Conservation (phyloP, 2,113 vertebrate genomes). For the Oncorhynchus nerka region DNA sequence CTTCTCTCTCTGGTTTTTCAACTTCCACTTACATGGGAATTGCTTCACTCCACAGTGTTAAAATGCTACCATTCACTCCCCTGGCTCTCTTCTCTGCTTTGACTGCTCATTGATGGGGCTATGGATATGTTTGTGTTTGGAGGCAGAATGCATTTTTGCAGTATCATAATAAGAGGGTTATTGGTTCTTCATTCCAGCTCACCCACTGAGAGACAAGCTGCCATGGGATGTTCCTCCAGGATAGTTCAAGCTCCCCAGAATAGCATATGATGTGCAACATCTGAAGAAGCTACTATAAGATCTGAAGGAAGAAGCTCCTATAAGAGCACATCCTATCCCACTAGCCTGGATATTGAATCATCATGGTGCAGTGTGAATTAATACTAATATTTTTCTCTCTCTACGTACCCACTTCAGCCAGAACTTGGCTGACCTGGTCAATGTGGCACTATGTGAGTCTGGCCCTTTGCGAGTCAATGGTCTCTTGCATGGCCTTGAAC, state of each 20-base stretch:
- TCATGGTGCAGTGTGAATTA: not conserved
- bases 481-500: constrained; percentile 99
- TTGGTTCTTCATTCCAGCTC: not conserved
- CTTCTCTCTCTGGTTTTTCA: not conserved
- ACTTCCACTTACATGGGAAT: not conserved
- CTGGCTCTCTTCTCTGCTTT: not conserved
- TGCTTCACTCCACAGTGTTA: not conserved
- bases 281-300: not conserved
- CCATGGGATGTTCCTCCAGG: not conserved
- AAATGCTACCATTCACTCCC: not conserved
- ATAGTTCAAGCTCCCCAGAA: not conserved
- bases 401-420: constrained; percentile 83
- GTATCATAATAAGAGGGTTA: not conserved
- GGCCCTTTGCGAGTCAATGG: constrained; percentile 83
- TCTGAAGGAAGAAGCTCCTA: no score
- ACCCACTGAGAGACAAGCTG: not conserved
- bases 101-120: not conserved
- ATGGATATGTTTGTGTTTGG: not conserved
- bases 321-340: no score
- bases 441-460: constrained; percentile 88
- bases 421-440: constrained; percentile 87
- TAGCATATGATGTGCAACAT: not conserved
- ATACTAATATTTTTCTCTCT: not conserved
- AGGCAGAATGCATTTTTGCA: not conserved
- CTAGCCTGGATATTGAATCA: not conserved